Evolutionary conservation across 35 echinoderm and acorn worm species (phyloP).

Genomic region (Nesometra sesokonis): DNA sequence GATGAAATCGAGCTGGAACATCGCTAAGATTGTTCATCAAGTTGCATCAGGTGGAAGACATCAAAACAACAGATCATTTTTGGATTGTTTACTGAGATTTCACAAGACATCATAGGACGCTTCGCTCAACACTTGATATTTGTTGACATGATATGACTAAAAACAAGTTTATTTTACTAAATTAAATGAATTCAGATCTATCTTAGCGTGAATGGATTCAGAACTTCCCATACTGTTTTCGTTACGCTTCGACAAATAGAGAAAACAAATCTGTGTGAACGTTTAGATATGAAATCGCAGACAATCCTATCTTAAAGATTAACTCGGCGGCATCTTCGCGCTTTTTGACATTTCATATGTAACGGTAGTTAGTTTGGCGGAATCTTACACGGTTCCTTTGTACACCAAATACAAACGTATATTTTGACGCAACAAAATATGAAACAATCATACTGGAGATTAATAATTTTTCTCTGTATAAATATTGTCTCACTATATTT

Average conservation of each 20-base stretch:
- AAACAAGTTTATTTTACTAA: neutral
- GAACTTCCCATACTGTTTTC: neutral
- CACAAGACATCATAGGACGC: neutral
- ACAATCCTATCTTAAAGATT: neutral
- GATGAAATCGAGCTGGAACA: neutral
- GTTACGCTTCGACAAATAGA: neutral
- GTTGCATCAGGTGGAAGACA: neutral
- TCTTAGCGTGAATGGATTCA: neutral
- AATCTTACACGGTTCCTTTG: too few species aligned
- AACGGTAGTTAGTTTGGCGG: too few species aligned
- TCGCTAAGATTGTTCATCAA: neutral
- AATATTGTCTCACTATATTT: too few species aligned
- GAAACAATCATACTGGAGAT: too few species aligned
- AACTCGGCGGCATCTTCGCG: neutral
- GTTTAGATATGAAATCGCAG: neutral
- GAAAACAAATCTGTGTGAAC: neutral
- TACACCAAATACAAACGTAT: too few species aligned
- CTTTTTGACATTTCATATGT: too few species aligned
- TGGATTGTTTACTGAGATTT: neutral
- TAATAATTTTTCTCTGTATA: too few species aligned
- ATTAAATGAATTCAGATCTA: neutral
- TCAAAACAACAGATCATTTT: neutral
- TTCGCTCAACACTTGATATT: neutral
- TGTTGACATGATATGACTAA: neutral
- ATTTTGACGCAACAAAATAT: too few species aligned